Evolutionary conservation across 2,888 invertebrate genomes (phyloP), one percentile per base, ranked within the genome.

Genomic region (Ernsta delagoae): DNA sequence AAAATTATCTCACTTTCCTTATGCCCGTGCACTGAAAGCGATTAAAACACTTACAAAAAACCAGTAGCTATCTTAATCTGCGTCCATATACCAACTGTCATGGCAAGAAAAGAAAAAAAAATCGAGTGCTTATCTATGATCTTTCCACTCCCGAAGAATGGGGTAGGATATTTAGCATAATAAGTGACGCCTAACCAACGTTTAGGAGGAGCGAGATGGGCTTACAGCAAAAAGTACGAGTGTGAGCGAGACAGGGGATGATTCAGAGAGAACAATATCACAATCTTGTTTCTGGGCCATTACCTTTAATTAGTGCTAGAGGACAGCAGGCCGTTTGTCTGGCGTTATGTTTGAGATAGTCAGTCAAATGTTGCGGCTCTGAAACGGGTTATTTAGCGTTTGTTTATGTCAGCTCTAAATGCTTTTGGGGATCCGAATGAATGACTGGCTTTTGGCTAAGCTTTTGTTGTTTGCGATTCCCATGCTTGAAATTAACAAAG

Each of bases 221-320:
- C 5, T 6, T 71, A 85, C 75, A 0, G 1, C 24, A 6, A 5
- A 34, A 1, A 3, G 0, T 0, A 0, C 0, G 12, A 2, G 80
- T 62, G 41, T 36, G 84, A 88, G 50, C 64, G 78, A 65, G 88
- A 86, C 0, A 68, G 81, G 3, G 45, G 72, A 72, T 77, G 78
- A 78, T 86, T 85, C 83, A 81, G 81, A 82, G 88, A 88, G 90
- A 87, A 93, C 93, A 93, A 93, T 93, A 92, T 90, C 92, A 87
- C 93, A 94, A 94, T 94, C 93, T 94, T 94, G 94, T 94, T 94
- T 94, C 94, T 92, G 82, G 92, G 81, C 93, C 93, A 93, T 94
- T 94, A 92, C 87, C 90, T 90, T 93, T 93, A 93, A 94, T 94
- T 93, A 94, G 93, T 89, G 81, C 82, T 83, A 79, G 79, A 86